Percentiles rank a stretch among this genome's conserved stretches.
These are phyloP conservation scores for Crax fasciolata DNA, from an alignment of 2,797 vertebrate species.

Conservation along the genomic window DNA sequence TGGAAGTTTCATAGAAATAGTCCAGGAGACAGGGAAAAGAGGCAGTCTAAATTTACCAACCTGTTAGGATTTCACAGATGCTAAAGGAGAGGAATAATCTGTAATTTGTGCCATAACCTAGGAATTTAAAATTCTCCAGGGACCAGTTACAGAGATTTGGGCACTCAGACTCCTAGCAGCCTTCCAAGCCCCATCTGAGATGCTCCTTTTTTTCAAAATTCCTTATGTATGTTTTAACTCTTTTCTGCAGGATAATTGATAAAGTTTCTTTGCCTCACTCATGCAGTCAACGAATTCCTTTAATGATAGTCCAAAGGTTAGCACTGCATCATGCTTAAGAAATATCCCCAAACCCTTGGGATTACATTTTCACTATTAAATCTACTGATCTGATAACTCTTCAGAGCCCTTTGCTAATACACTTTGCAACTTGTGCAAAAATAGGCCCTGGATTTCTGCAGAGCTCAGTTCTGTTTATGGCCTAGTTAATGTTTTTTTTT, in stretches of 20 bases:
- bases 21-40: not conserved
- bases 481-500: not conserved
- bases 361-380: not conserved
- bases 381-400: not conserved
- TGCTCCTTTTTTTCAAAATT: not conserved
- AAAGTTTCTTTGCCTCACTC: not conserved
- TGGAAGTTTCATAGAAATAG: constrained; percentile 35
- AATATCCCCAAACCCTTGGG: not conserved
- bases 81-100: not conserved
- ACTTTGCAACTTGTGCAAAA: not conserved
- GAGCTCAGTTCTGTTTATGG: not conserved
- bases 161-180: not conserved
- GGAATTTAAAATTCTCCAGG: constrained; percentile 24
- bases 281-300: not conserved
- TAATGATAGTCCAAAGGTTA: not conserved
- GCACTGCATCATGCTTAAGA: not conserved
- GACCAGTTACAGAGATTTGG: constrained; percentile 38
- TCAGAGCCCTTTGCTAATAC: not conserved
- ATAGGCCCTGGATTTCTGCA: not conserved
- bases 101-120: constrained; percentile 28
- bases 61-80: constrained; percentile 28
- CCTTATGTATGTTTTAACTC: not conserved
- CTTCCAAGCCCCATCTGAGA: constrained; percentile 1
- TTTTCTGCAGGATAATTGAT: not conserved
- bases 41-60: not conserved